Evolutionary conservation across 2,888 invertebrate species (phyloP).

Genomic region (Amiota communis): DNA sequence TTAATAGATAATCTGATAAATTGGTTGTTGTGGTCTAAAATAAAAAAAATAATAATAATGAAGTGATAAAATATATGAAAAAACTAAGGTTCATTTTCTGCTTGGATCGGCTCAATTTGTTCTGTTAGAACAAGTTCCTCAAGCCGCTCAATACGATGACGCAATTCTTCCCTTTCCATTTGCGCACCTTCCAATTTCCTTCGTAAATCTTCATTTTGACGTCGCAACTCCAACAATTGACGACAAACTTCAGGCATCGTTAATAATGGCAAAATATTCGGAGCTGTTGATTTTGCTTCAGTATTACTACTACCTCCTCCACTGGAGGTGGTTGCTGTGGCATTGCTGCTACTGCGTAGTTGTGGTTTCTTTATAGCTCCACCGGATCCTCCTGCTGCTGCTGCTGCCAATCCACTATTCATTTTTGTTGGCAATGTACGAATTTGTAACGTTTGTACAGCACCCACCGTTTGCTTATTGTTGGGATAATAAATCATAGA

Average conservation of each 20-base stretch:
- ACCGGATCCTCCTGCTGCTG: conserved; percentile 10
- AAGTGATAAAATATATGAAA: neutral
- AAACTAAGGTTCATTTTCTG: conserved; percentile 8
- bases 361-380: conserved; percentile 23
- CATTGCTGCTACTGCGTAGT: conserved; percentile 28
- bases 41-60: neutral
- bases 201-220: conserved; percentile 67
- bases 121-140: conserved; percentile 61
- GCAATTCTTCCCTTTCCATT: conserved; percentile 69
- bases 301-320: neutral
- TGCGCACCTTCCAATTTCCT: conserved; percentile 67
- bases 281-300: conserved; percentile 38
- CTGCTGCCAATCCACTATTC: conserved; percentile 22
- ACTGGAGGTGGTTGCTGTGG: conserved; percentile 1
- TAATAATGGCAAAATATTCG: conserved; percentile 62
- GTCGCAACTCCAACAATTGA: conserved; percentile 68
- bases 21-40: neutral
- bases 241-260: conserved; percentile 69
- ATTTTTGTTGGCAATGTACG: conserved; percentile 44
- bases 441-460: conserved; percentile 59
- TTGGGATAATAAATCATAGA: conserved; percentile 40
- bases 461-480: conserved; percentile 56
- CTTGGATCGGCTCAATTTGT: neutral
- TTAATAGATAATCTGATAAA: conserved; percentile 6
- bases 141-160: conserved; percentile 66